Evolutionary conservation across 2,888 invertebrate species (phyloP), one percentile per base, ranked within the genome.

Genomic region (Cynaeus angustus): DNA sequence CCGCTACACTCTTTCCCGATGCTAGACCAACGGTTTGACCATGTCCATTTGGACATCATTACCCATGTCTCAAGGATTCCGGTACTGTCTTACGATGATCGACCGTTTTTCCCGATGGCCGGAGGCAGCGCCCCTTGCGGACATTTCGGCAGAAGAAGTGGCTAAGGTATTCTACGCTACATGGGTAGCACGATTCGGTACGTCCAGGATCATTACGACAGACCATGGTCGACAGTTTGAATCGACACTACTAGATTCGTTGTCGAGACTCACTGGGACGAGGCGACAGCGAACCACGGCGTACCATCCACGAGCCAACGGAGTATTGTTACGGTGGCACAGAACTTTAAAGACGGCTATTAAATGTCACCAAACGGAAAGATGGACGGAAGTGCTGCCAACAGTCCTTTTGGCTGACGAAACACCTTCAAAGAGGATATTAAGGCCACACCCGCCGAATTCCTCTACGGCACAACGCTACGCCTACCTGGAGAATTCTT

Each of bases 151-250:
- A 0, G 69, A 59, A n/a, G 71, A 69, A 1, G 28, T 81, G 77
- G 82, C 78, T 75, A 1, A 78, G n/a, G 79, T 82, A 1, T 77
- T 86, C 4, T 62, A 80, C 12, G 38, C 58, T 0, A 70, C 72
- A 0, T 87, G 85, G 86, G 80, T 87, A 1, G 61, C 84, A 0
- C 72, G 85, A 6, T 86, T 81, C 66, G 86, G 86, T 0, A 75
- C 81, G 8, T 86, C 86, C 1, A 12, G 28, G 0, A 66, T 28
- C 1, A 72, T 83, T 5, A 82, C 83, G 0, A 81, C 80, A 5
- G 81, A 83, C 62, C 77, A 78, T 68, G 83, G 82, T 0, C 52
- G 76, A 2, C 83, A 82, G 61, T 83, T 83, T 59, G 80, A 81
- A 48, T 73, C 78, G 0, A 28, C 73, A 66, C 3, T 61, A 9